Base-by-base conservation (phyloP, 1,140 invertebrate species). In the Leguminivora glycinivorella region DNA sequence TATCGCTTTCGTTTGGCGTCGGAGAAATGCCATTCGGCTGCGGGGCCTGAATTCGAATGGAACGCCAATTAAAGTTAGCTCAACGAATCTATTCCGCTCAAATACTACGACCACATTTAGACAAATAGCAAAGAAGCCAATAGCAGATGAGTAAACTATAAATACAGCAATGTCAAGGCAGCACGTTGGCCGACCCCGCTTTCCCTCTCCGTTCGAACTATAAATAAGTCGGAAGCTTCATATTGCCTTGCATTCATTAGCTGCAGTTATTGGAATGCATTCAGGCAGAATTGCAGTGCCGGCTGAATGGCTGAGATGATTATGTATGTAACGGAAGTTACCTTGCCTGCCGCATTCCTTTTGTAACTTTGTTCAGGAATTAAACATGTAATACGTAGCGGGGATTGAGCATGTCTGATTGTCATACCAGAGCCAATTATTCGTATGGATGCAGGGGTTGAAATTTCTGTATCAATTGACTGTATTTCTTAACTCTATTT, bases 91-190 rank as follows among this genome's bases (percentile, higher is more conserved):
- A 34, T 19, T 52, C 17, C 22, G 17, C 7, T 7, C 47, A 52
- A 29, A 63, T 63, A 63, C 58, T 34, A 63, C 58, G n/a, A 63
- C 17, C 38, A 69, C 24, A 26, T 14, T 67, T 24, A n/a, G 63
- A 26, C 68, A 17, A 17, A 22, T 52, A 72, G 71, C 72, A 79
- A 78, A 77, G 75, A 75, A 74, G 70, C 72, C 76, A 78, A 79
- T 79, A 81, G 60, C 72, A 73, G 74, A 68, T 63, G 74, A 77
- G 74, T 69, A 70, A 72, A 67, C 79, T 89, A 89, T 88, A 83
- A 87, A 87, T 88, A 88, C 75, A 67, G 72, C 87, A 87, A 80
- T 84, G 85, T 84, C 87, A 89, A 88, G 87, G 87, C 83, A 83
- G 77, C 72, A 25, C 84, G 72, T 84, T 84, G 81, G 75, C 82